Evolutionary conservation across 2,888 invertebrate species (phyloP), one percentile per base, ranked within the genome.

Genomic region (Teleogryllus oceanicus): DNA sequence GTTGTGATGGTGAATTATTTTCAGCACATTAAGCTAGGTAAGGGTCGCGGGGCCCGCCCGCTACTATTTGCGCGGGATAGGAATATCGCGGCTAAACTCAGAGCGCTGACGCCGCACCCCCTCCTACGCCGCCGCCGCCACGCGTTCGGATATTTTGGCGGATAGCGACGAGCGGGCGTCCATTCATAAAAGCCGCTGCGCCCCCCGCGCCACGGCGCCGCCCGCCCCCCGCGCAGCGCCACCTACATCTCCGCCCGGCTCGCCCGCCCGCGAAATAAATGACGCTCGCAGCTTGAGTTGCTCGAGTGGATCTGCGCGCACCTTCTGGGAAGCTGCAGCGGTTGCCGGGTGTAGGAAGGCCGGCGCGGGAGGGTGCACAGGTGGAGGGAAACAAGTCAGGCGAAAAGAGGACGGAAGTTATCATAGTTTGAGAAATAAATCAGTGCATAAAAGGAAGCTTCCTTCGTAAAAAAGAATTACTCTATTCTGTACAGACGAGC

Each of bases 1-100:
- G 62, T 62, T 62, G 62, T 62, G 62, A 62, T 62, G 62, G 62
- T 62, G 62, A 62, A 62, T 62, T 62, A 62, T 62, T 62, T 62
- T 62, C 62, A 62, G 62, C 62, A 62, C 62, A 62, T 62, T 62
- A 62, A 62, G 62, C 62, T 62, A 62, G 62, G 62, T 62, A 62
- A 62, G 62, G 62, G 62, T 62, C 62, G 62, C 62, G n/a, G 16
- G 16, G n/a, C 62, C 62, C 62, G 62, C 62, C 62, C n/a, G 62
- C 62, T n/a, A 62, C 62, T 62, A 62, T 62, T 62, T 62, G 62
- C 62, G 62, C 62, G 62, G 62, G 62, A 62, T 62, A 62, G 62
- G 62, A 62, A 62, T 62, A 62, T 62, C 62, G 62, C 62, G 62
- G 62, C 62, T 62, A 62, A 62, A 62, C 62, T 62, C 62, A 62